Percentiles rank a stretch among this genome's conserved stretches.
These are phyloP conservation scores for Pycnomerus fuliginosus DNA, from an alignment of 2,888 invertebrate species.

Conservation along the genomic window DNA sequence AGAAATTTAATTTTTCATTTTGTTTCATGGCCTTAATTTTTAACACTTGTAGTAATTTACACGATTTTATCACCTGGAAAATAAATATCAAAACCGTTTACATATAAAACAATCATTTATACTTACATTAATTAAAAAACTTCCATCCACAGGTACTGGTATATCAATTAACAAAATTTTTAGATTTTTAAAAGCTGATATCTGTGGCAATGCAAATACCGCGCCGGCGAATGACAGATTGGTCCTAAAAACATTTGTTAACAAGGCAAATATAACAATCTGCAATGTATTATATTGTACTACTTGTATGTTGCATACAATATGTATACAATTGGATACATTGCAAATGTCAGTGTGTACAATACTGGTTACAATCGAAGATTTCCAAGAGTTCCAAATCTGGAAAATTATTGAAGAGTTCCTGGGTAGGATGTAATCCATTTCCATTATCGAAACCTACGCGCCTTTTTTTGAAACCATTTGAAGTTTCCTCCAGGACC, in stretches of 20 bases:
- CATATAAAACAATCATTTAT: not conserved
- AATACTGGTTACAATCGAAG: slow-evolving; percentile 6
- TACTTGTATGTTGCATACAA: too few relatives aligned
- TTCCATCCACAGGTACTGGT: slow-evolving; percentile 7
- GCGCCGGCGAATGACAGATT: slow-evolving; percentile 6
- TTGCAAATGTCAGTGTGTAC: too few relatives aligned
- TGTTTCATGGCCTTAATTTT: slow-evolving; percentile 3
- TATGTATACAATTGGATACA: too few relatives aligned
- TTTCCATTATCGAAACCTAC: too few relatives aligned
- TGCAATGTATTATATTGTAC: too few relatives aligned
- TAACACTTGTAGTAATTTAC: slow-evolving; percentile 4
- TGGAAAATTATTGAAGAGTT: slow-evolving; percentile 7
- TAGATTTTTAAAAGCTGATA: slow-evolving; percentile 3
- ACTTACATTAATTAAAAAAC: slow-evolving; percentile 8
- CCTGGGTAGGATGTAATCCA: slow-evolving; percentile 1
- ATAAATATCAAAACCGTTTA: not conserved
- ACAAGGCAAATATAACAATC: too few relatives aligned
- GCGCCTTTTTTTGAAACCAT: too few relatives aligned
- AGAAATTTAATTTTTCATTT: slow-evolving; percentile 10
- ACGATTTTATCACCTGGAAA: slow-evolving; percentile 9
- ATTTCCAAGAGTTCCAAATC: slow-evolving; percentile 8
- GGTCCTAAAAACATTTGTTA: slow-evolving; percentile 4
- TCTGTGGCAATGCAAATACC: slow-evolving; percentile 5
- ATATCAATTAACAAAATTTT: slow-evolving; percentile 6
- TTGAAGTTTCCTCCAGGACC: too few relatives aligned